Percentiles rank a stretch among this genome's conserved stretches.
phyloP scores from a whole-genome alignment of 2,888 invertebrate genomes.

The Buathra laborator region DNA sequence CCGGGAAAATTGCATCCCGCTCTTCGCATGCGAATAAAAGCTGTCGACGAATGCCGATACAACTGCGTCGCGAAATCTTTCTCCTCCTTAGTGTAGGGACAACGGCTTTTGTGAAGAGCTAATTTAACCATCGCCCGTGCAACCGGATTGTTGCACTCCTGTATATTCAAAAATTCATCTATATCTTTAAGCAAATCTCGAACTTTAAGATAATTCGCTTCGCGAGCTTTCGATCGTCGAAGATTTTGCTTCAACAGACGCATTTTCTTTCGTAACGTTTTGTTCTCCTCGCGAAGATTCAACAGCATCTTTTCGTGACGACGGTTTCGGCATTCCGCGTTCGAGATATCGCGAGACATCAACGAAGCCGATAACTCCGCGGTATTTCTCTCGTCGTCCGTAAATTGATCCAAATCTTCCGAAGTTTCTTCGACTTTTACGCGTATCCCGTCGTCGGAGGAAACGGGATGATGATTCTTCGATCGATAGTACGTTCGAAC shows the following conservation, averaged over 20 bases:
- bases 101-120: slow-evolving; percentile 62
- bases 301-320: slow-evolving; percentile 20
- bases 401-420: not conserved
- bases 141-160: slow-evolving; percentile 57
- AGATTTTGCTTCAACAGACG: slow-evolving; percentile 50
- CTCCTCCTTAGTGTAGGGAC: slow-evolving; percentile 62
- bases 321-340: not conserved
- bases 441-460: not conserved
- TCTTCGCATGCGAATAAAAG: slow-evolving; percentile 45
- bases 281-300: slow-evolving; percentile 45
- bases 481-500: slow-evolving; percentile 28
- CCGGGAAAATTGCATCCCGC: slow-evolving; percentile 65
- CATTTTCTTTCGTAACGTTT: slow-evolving; percentile 30
- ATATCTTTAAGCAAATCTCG: slow-evolving; percentile 29
- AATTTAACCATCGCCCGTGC: slow-evolving; percentile 67
- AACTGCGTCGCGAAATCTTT: slow-evolving; percentile 60
- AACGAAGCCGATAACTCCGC: not conserved
- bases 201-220: slow-evolving; percentile 18
- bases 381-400: not conserved
- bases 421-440: not conserved
- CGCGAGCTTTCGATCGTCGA: slow-evolving; percentile 32
- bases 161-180: slow-evolving; percentile 63
- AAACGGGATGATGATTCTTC: slow-evolving; percentile 17
- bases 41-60: slow-evolving; percentile 51
- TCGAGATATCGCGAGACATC: not conserved